Conservation (phyloP, 2,113 vertebrate species). For the Blennius ocellaris region DNA sequence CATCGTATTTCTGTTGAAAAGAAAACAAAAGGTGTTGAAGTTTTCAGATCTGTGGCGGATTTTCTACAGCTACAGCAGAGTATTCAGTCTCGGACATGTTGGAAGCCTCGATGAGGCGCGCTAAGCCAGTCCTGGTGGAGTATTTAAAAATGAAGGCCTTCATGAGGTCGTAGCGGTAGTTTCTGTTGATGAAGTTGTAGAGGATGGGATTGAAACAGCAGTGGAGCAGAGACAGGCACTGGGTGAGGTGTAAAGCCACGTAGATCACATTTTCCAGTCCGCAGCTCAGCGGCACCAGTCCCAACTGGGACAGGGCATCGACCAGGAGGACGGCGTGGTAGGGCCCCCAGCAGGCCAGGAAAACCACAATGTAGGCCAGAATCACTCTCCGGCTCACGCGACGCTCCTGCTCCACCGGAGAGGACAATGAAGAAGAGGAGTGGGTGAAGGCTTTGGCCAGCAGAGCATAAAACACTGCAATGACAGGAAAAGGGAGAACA, state of each 20-base stretch:
- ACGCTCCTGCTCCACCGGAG: conserved; percentile 83
- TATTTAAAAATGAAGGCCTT: conserved; percentile 98
- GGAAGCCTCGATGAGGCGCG: conserved; percentile 90
- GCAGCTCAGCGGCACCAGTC: conserved; percentile 89
- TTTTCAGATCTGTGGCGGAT: conserved; percentile 73
- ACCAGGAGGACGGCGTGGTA: conserved; percentile 89
- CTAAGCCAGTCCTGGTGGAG: conserved; percentile 92
- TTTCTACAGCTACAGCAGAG: conserved; percentile 90
- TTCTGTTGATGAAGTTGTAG: conserved; percentile 93
- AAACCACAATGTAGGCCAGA: conserved; percentile 92
- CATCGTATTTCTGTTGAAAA: conserved; percentile 12
- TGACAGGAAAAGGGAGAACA: conserved; percentile 90
- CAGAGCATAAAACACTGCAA: conserved; percentile 89
- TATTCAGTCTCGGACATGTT: conserved; percentile 90
- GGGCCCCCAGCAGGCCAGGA: conserved; percentile 94
- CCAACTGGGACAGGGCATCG: conserved; percentile 89
- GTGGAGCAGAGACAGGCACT: conserved; percentile 94
- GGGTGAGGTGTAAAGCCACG: conserved; percentile 90
- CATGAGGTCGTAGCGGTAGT: conserved; percentile 96
- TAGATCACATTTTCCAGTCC: conserved; percentile 90
- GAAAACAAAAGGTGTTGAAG: conserved; percentile 6
- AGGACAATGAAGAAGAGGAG: conserved; percentile 53
- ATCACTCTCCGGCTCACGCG: conserved; percentile 90
- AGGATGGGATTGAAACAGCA: conserved; percentile 97
- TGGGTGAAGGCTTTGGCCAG: conserved; percentile 83